These are phyloP conservation scores for Erinaceus europaeus DNA, from an alignment of 2,113 vertebrate genomes.

Conservation along the genomic window DNA sequence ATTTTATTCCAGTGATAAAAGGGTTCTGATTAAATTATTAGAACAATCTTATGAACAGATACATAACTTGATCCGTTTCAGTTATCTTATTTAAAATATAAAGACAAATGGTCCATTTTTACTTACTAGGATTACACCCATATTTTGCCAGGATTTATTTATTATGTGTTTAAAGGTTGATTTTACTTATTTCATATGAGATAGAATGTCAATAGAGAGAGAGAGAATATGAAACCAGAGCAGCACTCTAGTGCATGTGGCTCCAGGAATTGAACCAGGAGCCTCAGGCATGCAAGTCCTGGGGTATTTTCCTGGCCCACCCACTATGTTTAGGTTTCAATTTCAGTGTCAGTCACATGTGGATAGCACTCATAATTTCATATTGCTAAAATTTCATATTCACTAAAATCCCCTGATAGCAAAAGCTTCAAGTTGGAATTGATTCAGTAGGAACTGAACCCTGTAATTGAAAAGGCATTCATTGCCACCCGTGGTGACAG, in stretches of 20 bases:
- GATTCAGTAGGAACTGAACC: slow-evolving; percentile 22
- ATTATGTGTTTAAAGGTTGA: too few relatives aligned
- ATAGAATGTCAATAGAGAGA: too few relatives aligned
- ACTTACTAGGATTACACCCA: neutral
- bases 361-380: neutral
- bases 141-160: too few relatives aligned
- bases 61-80: neutral
- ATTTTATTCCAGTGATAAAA: slow-evolving; percentile 6
- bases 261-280: too few relatives aligned
- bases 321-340: too few relatives aligned
- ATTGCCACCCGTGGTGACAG: slow-evolving; percentile 33
- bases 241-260: too few relatives aligned
- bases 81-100: neutral
- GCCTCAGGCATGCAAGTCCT: too few relatives aligned
- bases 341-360: too few relatives aligned
- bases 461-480: slow-evolving; percentile 25
- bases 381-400: neutral
- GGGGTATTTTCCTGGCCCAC: too few relatives aligned
- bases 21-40: slow-evolving; percentile 13
- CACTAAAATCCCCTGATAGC: neutral
- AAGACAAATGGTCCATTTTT: neutral
- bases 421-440: neutral
- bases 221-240: too few relatives aligned
- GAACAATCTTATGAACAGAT: too few relatives aligned
- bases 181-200: too few relatives aligned